Percentiles rank a stretch among this genome's conserved stretches.
Conservation (phyloP, 2,113 vertebrate genomes). For the Scortum barcoo region DNA sequence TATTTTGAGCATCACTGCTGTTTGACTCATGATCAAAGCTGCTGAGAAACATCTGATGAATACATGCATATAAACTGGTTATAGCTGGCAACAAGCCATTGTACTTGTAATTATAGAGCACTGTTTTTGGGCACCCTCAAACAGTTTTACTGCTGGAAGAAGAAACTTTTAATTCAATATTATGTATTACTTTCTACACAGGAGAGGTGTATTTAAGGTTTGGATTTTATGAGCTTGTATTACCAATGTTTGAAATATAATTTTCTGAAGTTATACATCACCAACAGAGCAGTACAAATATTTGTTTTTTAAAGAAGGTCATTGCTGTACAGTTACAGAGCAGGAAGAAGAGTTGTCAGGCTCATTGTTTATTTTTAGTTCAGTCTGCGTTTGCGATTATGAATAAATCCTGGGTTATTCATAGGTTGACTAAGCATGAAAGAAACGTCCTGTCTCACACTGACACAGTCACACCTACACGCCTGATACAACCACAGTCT, state of each 20-base stretch:
- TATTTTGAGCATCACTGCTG: constrained; percentile 18
- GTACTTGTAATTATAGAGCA: not conserved
- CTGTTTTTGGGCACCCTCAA: not conserved
- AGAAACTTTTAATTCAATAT: not conserved
- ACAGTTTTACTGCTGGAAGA: not conserved
- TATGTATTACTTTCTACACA: not conserved
- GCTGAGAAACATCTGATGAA: constrained; percentile 34
- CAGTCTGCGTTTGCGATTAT: not conserved
- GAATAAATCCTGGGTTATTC: constrained; percentile 10
- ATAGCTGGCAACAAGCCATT: constrained; percentile 6
- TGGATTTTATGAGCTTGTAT: not conserved
- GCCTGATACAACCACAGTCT: constrained; percentile 4
- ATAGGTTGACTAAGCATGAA: constrained; percentile 29
- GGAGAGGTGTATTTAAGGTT: not conserved
- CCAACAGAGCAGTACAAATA: not conserved
- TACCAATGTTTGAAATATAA: not conserved
- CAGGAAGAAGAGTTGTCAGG: not conserved
- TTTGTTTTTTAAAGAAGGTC: not conserved
- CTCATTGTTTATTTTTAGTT: not conserved
- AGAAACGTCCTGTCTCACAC: constrained; percentile 1
- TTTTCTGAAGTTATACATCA: not conserved
- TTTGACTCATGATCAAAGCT: constrained; percentile 51
- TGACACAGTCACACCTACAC: constrained; percentile 5
- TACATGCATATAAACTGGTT: constrained; percentile 6
- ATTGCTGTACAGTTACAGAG: not conserved